Percentiles rank a stretch among this genome's conserved stretches.
These are phyloP conservation scores for Hypothenemus hampei DNA, from an alignment of 1,140 invertebrate genomes.

Conservation along the genomic window DNA sequence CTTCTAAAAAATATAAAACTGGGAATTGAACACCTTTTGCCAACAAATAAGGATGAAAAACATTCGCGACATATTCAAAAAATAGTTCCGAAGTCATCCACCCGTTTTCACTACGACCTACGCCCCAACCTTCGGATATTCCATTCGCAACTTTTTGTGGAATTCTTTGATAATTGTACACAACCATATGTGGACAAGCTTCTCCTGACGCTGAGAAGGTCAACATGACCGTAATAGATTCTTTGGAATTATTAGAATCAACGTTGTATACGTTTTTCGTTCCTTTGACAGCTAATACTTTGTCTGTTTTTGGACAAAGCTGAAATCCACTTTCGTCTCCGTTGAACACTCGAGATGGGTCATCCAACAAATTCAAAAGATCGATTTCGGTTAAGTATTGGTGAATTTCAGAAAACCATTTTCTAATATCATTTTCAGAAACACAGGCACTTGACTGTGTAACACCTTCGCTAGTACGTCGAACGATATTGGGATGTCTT, in stretches of 20 bases:
- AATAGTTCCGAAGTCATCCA: conserved; percentile 44
- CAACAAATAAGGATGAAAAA: conserved; percentile 36
- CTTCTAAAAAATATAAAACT: conserved; percentile 43
- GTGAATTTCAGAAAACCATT: conserved; percentile 39
- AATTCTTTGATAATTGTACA: conserved; percentile 30
- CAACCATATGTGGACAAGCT: conserved; percentile 31
- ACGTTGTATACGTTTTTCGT: conserved; percentile 39
- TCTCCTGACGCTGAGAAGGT: conserved; percentile 27
- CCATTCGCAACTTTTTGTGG: conserved; percentile 31
- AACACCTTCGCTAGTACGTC: conserved; percentile 34
- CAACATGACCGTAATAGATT: conserved; percentile 28
- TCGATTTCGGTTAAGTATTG: conserved; percentile 33
- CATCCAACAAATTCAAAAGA: conserved; percentile 29
- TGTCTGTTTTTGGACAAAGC: conserved; percentile 39
- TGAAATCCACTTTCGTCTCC: conserved; percentile 42
- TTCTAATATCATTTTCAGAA: conserved; percentile 33
- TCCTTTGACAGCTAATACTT: no score
- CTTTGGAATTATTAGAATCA: conserved; percentile 29
- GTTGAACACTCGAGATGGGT: conserved; percentile 40
- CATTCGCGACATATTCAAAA: conserved; percentile 42
- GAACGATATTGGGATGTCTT: conserved; percentile 33
- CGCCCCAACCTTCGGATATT: conserved; percentile 37
- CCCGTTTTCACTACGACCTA: conserved; percentile 40
- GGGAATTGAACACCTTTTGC: conserved; percentile 36
- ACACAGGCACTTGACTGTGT: conserved; percentile 32